A percentile compares a stretch with the other conserved stretches of the same genome.
Conservation (phyloP, 2,113 vertebrate species). For the Ameiurus melas region DNA sequence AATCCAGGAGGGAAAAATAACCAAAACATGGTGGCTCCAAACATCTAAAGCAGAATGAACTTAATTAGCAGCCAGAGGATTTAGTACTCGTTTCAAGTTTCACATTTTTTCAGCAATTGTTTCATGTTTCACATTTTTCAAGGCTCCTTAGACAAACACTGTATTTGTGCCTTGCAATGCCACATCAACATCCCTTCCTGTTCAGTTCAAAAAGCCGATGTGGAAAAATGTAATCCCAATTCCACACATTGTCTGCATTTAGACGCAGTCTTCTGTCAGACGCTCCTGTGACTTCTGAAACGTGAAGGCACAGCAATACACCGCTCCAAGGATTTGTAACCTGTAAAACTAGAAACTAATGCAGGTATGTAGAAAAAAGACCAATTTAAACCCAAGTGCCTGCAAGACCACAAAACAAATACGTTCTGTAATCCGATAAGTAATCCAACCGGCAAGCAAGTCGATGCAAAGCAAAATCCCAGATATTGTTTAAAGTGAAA, state of each 20-base stretch:
- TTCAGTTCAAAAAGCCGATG: background rate
- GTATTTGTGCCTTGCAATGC: background rate
- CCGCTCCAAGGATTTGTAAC: background rate
- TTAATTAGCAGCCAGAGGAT: background rate
- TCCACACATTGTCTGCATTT: background rate
- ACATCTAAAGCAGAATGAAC: constrained; percentile 13
- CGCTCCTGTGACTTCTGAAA: background rate
- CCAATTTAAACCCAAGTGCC: background rate
- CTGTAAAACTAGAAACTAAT: background rate
- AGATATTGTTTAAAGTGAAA: background rate
- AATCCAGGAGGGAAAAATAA: background rate
- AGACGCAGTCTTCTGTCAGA: background rate
- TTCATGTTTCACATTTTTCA: background rate
- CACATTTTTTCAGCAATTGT: background rate
- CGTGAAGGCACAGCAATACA: background rate
- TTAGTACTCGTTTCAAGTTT: background rate
- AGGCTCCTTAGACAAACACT: background rate
- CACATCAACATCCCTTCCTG: constrained; percentile 10
- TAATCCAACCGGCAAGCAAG: background rate
- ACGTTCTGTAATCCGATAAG: background rate
- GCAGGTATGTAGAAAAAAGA: background rate
- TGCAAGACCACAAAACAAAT: background rate
- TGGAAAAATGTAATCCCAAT: background rate
- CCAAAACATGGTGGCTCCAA: background rate
- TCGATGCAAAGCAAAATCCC: background rate